Conservation (phyloP, 2,888 invertebrate genomes). For the Margaritifera margaritifera region DNA sequence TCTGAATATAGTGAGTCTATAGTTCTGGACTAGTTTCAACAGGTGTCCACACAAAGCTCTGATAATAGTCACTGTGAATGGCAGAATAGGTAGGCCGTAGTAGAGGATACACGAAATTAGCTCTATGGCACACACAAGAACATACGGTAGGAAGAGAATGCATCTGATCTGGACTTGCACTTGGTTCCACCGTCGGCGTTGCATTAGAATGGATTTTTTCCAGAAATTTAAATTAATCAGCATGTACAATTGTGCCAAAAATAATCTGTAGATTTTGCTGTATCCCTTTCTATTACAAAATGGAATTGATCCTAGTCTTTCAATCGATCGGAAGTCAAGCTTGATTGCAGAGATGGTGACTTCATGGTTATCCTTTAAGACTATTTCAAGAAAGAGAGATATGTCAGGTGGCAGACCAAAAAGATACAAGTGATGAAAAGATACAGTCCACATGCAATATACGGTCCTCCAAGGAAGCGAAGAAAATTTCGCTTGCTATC, state of each 20-base stretch:
- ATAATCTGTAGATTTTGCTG: conserved; percentile 18
- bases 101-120: conserved; percentile 14
- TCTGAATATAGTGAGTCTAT: neutral
- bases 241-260: conserved; percentile 31
- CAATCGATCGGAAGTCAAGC: conserved; percentile 4
- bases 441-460: conserved; percentile 23
- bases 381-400: conserved; percentile 14
- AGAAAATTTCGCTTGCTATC: conserved; percentile 32
- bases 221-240: conserved; percentile 36
- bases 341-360: neutral
- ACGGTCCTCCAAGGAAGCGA: conserved; percentile 32
- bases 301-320: conserved; percentile 19
- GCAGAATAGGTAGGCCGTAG: conserved; percentile 31
- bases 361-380: conserved; percentile 11
- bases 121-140: conserved; percentile 24
- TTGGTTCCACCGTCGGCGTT: conserved; percentile 13
- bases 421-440: conserved; percentile 15
- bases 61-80: conserved; percentile 19
- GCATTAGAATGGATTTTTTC: conserved; percentile 20
- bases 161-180: no score
- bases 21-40: neutral
- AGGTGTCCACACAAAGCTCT: conserved; percentile 18
- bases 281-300: conserved; percentile 18
- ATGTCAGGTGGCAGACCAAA: conserved; percentile 24
- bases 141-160: conserved; percentile 17